phyloP scores from a whole-genome alignment of 2,797 vertebrate genomes.

The Myotis myotis region DNA sequence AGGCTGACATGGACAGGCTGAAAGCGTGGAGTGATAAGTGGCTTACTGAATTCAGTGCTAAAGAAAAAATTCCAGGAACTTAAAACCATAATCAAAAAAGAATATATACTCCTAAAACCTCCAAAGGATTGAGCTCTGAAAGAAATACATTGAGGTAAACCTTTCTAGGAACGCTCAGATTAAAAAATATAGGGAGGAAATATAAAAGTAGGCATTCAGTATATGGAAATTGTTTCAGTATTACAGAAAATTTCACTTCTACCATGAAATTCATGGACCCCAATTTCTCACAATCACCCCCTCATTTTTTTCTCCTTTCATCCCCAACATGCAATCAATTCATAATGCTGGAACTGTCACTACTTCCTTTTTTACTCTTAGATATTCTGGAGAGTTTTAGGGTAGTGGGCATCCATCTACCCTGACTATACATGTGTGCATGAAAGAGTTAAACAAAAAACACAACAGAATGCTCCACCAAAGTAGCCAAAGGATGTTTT shows the following conservation, averaged over 20 bases:
- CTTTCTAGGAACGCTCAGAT: conserved; percentile 1
- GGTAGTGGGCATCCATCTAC: neutral
- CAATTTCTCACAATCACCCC: neutral
- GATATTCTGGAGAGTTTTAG: neutral
- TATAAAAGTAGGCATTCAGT: neutral
- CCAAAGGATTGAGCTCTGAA: conserved; percentile 26
- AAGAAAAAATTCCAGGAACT: conserved; percentile 56
- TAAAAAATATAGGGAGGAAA: neutral
- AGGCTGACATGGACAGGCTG: conserved; percentile 20
- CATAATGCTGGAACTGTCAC: neutral
- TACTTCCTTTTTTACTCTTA: neutral
- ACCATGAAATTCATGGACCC: neutral
- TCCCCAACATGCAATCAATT: neutral
- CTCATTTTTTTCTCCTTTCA: neutral
- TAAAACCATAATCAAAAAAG: conserved; percentile 22
- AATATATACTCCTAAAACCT: neutral
- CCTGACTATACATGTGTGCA: neutral
- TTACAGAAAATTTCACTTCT: neutral
- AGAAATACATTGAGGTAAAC: conserved; percentile 34
- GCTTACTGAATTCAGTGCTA: conserved; percentile 55
- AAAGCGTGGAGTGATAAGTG: conserved; percentile 28
- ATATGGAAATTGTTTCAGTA: neutral
- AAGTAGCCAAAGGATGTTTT: neutral
- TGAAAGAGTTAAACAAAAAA: neutral
- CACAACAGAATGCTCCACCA: neutral